phyloP scores from a whole-genome alignment of 2,888 invertebrate species.

The Oscheius sp. region DNA sequence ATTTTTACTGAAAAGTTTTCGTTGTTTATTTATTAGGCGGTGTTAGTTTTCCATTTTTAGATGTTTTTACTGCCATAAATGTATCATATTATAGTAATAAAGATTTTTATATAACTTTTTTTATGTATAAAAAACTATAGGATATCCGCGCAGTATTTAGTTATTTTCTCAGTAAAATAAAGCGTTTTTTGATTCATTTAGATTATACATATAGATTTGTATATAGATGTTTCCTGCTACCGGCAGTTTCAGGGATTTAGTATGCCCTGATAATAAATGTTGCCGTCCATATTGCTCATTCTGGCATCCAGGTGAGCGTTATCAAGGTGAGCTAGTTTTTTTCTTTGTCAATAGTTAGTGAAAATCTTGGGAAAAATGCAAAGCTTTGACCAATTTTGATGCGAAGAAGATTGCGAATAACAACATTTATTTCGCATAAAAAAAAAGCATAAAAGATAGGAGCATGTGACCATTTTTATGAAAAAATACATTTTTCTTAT shows the following conservation, averaged over 20 bases:
- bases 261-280: constrained; percentile 22
- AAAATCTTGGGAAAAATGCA: too few species aligned
- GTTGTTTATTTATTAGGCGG: constrained; percentile 7
- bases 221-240: constrained; percentile 26
- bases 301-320: constrained; percentile 29
- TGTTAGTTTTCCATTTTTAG: constrained; percentile 4
- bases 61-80: neutral
- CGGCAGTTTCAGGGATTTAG: constrained; percentile 21
- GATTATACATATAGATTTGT: neutral
- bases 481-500: too few species aligned
- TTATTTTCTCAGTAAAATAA: neutral
- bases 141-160: neutral
- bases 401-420: too few species aligned
- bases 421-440: neutral
- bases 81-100: neutral
- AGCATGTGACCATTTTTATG: too few species aligned
- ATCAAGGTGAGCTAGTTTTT: too few species aligned
- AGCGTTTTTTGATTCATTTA: neutral
- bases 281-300: constrained; percentile 18
- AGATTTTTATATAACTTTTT: constrained; percentile 17
- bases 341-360: too few species aligned
- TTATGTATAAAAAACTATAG: too few species aligned
- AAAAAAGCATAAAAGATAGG: too few species aligned
- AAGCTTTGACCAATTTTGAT: too few species aligned
- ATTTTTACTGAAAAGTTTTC: constrained; percentile 32